Conservation (phyloP, 1,140 invertebrate species). For the Drosophila athabasca region DNA sequence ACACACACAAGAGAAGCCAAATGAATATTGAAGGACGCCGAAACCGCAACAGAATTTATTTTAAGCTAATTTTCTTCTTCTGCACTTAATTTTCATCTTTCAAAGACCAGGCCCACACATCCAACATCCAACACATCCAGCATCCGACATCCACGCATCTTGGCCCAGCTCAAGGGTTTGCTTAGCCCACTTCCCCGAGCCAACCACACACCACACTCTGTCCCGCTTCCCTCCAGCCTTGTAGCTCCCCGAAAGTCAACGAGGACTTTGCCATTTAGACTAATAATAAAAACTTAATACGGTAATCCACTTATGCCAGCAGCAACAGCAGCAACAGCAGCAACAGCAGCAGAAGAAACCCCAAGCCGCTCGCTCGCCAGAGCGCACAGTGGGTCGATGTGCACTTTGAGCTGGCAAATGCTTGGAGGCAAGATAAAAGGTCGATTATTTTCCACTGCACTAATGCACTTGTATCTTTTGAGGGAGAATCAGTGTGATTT, state of each 20-base stretch:
- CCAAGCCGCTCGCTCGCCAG: constrained; percentile 26
- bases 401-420: not conserved
- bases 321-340: constrained; percentile 17
- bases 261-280: constrained; percentile 73
- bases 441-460: too few relatives aligned
- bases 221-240: constrained; percentile 31
- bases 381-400: constrained; percentile 41
- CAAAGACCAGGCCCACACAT: constrained; percentile 29
- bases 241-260: constrained; percentile 63
- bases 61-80: constrained; percentile 81
- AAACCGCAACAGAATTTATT: constrained; percentile 66
- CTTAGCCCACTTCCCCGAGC: not conserved
- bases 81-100: constrained; percentile 74
- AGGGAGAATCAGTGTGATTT: constrained; percentile 20
- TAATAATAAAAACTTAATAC: constrained; percentile 82
- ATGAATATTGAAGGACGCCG: constrained; percentile 67
- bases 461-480: not conserved
- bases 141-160: constrained; percentile 8
- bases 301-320: constrained; percentile 77
- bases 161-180: constrained; percentile 3
- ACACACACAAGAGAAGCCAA: constrained; percentile 45
- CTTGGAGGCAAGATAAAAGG: too few relatives aligned
- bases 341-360: constrained; percentile 26
- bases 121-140: constrained; percentile 2
- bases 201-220: not conserved